phyloP scores from a whole-genome alignment of 1,140 invertebrate species.

The Apis cerana region DNA sequence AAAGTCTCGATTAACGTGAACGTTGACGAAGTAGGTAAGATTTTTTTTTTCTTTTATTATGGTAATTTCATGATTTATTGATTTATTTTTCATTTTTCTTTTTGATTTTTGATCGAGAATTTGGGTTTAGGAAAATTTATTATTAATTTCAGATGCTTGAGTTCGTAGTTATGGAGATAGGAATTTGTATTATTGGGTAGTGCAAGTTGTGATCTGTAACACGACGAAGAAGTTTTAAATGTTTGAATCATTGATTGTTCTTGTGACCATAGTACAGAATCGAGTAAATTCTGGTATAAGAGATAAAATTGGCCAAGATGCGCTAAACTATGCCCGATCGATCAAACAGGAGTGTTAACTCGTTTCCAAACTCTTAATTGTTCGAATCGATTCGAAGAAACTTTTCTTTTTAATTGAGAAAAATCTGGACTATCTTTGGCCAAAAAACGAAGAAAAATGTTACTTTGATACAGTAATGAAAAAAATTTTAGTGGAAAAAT shows the following conservation, averaged over 20 bases:
- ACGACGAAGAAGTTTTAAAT: background rate
- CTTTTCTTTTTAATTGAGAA: background rate
- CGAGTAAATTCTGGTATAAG: background rate
- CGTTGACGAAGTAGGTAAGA: no score
- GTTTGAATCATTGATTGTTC: background rate
- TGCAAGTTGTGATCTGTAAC: background rate
- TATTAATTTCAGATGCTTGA: no score
- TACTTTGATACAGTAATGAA: background rate
- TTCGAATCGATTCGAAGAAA: background rate
- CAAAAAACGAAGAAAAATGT: background rate
- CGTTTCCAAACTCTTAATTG: conserved; percentile 19
- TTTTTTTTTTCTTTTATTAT: no score
- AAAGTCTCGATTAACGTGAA: no score
- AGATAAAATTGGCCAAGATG: background rate
- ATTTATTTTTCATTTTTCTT: no score
- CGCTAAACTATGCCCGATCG: background rate
- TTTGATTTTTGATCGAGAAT: no score
- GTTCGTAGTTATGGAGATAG: no score
- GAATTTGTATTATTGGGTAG: no score
- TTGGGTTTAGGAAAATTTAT: no score
- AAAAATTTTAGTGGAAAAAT: background rate
- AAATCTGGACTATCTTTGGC: background rate
- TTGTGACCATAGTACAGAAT: background rate
- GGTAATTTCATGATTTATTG: no score
- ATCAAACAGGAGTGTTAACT: background rate